Conservation (phyloP, 2,888 invertebrate genomes). For the Graphium colonna region DNA sequence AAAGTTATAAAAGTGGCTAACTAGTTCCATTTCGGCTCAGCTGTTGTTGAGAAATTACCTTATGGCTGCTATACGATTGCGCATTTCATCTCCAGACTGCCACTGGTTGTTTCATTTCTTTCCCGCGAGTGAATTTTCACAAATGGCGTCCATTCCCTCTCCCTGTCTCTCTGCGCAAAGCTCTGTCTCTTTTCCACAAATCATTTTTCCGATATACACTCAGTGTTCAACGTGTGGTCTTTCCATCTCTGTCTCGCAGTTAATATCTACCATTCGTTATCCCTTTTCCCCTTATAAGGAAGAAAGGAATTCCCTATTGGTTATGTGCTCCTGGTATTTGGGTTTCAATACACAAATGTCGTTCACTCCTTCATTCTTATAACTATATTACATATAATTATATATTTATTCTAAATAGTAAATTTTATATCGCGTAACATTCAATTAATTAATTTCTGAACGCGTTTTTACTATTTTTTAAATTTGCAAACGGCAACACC, state of each 20-base stretch:
- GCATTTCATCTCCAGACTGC: slow-evolving; percentile 38
- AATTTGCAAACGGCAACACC: slow-evolving; percentile 6
- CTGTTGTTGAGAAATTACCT: slow-evolving; percentile 45
- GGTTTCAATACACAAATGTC: slow-evolving; percentile 4
- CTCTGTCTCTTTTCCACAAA: slow-evolving; percentile 3
- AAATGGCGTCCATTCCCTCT: slow-evolving; percentile 24
- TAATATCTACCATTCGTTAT: neutral
- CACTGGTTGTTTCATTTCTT: slow-evolving; percentile 30
- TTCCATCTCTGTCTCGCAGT: neutral
- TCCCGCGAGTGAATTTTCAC: slow-evolving; percentile 30
- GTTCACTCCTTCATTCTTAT: too few relatives aligned
- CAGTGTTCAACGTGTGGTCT: neutral
- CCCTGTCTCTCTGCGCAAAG: slow-evolving; percentile 18
- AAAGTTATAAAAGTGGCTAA: too few relatives aligned
- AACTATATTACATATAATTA: too few relatives aligned
- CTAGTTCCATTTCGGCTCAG: slow-evolving; percentile 41
- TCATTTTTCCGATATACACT: slow-evolving; percentile 3
- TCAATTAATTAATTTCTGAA: neutral
- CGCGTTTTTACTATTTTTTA: neutral
- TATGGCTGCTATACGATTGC: slow-evolving; percentile 36
- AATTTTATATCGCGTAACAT: too few relatives aligned
- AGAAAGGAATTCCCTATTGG: slow-evolving; percentile 3
- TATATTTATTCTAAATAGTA: too few relatives aligned
- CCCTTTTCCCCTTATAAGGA: neutral
- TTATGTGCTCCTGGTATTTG: slow-evolving; percentile 13